These are phyloP conservation scores for Potamarius usumacintae DNA, from an alignment of 2,113 vertebrate species.

Conservation along the genomic window DNA sequence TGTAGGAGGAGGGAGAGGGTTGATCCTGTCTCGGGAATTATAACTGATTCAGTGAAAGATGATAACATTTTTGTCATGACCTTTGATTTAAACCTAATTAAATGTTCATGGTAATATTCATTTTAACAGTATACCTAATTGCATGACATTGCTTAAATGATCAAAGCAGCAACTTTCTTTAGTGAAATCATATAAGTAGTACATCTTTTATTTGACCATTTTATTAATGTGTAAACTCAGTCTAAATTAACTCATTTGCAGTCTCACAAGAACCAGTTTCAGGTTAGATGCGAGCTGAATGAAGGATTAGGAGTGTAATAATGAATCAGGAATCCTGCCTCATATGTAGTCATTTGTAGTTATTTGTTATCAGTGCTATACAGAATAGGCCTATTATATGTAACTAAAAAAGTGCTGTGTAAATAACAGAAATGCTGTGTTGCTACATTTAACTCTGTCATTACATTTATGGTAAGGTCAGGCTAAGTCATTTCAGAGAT, in stretches of 20 bases:
- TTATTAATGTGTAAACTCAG: background rate
- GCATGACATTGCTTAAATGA: background rate
- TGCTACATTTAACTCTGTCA: background rate
- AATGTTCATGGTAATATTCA: background rate
- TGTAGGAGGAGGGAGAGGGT: background rate
- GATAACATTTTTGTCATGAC: background rate
- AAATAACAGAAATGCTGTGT: background rate
- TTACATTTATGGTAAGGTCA: background rate
- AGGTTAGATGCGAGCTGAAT: background rate
- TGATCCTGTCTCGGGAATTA: background rate
- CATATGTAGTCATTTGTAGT: background rate
- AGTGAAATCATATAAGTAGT: background rate
- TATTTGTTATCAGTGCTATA: background rate
- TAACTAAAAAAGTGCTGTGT: background rate
- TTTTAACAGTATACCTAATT: background rate
- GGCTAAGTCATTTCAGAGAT: slow-evolving; percentile 37
- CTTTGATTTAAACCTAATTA: background rate
- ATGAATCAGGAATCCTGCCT: background rate
- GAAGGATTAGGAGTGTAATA: background rate
- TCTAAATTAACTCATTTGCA: background rate
- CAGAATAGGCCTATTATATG: background rate
- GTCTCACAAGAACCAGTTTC: background rate
- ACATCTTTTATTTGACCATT: background rate
- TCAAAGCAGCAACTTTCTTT: no score
- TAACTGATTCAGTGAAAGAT: slow-evolving; percentile 11